Percentiles rank a stretch among this genome's conserved stretches.
Conservation (phyloP, 2,113 vertebrate genomes). For the Siniperca knerii region DNA sequence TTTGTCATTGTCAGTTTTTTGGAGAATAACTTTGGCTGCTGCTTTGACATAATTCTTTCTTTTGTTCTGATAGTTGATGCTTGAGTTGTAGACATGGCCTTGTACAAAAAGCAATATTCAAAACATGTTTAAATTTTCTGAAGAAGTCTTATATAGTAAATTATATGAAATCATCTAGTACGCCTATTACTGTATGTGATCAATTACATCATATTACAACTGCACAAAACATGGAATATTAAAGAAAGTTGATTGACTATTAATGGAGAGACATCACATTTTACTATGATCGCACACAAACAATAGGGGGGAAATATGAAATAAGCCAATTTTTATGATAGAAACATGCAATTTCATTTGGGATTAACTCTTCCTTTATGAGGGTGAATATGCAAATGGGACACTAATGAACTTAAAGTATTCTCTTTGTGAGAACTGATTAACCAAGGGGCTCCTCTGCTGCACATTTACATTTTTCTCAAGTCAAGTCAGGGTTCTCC, state of each 20-base stretch:
- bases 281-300: constrained; percentile 48
- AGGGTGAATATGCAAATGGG: constrained; percentile 80
- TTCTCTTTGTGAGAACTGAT: constrained; percentile 85
- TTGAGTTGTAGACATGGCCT: background rate
- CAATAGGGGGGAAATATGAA: constrained; percentile 55
- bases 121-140: background rate
- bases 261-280: constrained; percentile 30
- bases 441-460: constrained; percentile 82
- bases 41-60: constrained; percentile 5
- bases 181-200: constrained; percentile 9
- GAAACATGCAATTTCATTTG: constrained; percentile 79
- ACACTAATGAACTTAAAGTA: constrained; percentile 84
- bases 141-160: background rate
- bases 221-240: constrained; percentile 27
- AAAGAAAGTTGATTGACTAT: constrained; percentile 26
- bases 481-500: constrained; percentile 80
- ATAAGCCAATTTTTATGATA: constrained; percentile 67
- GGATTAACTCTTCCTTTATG: constrained; percentile 78
- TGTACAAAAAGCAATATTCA: background rate
- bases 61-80: background rate
- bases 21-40: background rate
- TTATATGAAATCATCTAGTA: background rate
- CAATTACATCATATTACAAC: constrained; percentile 5
- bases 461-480: constrained; percentile 84
- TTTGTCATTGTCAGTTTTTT: constrained; percentile 7